Evolutionary conservation across 2,113 vertebrate species (phyloP).

Genomic region (Sylvilagus bachmani): DNA sequence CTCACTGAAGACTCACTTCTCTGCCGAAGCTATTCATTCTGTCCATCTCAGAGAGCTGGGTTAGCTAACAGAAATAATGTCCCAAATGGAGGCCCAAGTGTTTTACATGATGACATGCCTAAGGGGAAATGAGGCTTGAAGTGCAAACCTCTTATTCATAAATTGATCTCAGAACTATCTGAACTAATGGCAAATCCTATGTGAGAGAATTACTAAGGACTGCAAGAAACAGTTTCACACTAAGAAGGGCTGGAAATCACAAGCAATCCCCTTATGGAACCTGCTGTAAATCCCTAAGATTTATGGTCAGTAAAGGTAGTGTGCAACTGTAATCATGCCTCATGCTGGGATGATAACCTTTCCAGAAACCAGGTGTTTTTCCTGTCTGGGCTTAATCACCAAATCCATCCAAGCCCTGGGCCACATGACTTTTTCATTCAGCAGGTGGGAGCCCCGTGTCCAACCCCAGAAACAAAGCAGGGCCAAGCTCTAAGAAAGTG

Average conservation of each 20-base stretch:
- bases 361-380: constrained; percentile 82
- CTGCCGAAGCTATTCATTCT: background rate
- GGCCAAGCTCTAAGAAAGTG: background rate
- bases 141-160: constrained; percentile 65
- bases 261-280: constrained; percentile 53
- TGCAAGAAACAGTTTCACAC: constrained; percentile 19
- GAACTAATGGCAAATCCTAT: constrained; percentile 56
- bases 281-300: constrained; percentile 78
- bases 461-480: constrained; percentile 10
- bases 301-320: constrained; percentile 63
- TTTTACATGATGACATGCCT: constrained; percentile 16
- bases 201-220: constrained; percentile 38
- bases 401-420: constrained; percentile 38
- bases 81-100: background rate
- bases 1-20: background rate
- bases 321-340: constrained; percentile 70
- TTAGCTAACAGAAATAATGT: constrained; percentile 57
- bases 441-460: constrained; percentile 62
- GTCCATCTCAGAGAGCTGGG: background rate
- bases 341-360: constrained; percentile 79
- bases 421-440: constrained; percentile 53
- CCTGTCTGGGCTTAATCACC: constrained; percentile 77
- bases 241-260: constrained; percentile 60
- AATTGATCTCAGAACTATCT: constrained; percentile 43
- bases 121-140: constrained; percentile 56